Conservation (phyloP, 2,797 vertebrate species). For the Hozukius guyotensis region DNA sequence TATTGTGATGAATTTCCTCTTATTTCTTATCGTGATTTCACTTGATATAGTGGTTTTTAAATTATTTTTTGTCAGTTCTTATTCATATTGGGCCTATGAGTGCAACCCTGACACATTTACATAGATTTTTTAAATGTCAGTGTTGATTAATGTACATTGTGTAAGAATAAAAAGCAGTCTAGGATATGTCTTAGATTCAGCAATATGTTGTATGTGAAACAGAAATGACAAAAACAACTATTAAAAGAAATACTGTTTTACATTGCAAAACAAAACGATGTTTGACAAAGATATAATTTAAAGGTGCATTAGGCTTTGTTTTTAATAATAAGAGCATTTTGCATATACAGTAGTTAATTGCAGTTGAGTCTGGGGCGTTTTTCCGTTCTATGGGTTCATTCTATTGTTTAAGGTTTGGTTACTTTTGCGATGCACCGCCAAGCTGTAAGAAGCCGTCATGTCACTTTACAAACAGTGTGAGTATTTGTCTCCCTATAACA, state of each 20-base stretch:
- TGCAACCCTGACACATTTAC: not conserved
- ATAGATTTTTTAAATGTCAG: not conserved
- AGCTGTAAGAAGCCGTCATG: constrained; percentile 10
- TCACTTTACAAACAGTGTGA: not conserved
- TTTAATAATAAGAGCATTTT: not conserved
- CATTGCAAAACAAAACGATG: not conserved
- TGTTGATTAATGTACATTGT: not conserved
- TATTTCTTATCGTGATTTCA: not conserved
- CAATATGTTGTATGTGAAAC: not conserved
- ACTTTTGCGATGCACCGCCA: not conserved
- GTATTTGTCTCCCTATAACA: not conserved
- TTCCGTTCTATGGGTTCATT: not conserved
- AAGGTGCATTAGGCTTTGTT: not conserved
- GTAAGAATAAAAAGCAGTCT: not conserved
- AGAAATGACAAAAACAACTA: not conserved
- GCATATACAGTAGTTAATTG: not conserved
- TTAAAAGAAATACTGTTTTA: too few relatives aligned
- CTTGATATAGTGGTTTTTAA: not conserved
- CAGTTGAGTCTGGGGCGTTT: not conserved
- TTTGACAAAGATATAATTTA: not conserved
- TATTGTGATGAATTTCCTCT: not conserved
- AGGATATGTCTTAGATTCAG: not conserved
- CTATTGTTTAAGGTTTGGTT: not conserved
- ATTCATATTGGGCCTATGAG: not conserved
- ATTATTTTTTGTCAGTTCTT: not conserved